These are phyloP conservation scores for Callocephalon fimbriatum DNA, from an alignment of 2,113 vertebrate species.

Conservation along the genomic window DNA sequence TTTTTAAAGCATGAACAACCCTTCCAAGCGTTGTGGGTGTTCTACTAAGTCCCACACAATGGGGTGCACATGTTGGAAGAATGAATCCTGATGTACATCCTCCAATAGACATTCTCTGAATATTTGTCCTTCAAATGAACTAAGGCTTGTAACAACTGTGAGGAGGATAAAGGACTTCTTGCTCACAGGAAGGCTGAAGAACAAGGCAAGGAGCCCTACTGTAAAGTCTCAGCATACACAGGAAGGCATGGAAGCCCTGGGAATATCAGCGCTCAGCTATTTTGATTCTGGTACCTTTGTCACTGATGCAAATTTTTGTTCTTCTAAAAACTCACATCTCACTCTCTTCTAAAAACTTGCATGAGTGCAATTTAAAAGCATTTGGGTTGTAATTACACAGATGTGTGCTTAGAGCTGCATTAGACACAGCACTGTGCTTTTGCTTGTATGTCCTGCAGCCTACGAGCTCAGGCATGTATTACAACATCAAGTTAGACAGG, in stretches of 20 bases:
- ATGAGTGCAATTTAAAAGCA: neutral
- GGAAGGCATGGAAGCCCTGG: neutral
- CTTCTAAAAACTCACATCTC: neutral
- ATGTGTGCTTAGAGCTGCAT: neutral
- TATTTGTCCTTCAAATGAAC: neutral
- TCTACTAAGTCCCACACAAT: neutral
- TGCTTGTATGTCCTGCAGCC: neutral
- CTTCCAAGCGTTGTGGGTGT: neutral
- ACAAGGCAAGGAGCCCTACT: neutral
- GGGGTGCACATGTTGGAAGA: neutral
- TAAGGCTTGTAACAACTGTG: neutral
- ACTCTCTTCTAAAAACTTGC: no score
- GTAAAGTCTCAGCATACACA: neutral
- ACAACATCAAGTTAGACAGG: fast-evolving
- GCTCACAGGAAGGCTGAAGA: neutral
- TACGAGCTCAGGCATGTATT: neutral
- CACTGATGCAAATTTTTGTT: neutral
- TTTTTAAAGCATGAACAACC: neutral
- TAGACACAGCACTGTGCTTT: neutral
- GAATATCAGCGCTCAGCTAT: neutral
- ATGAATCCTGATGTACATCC: neutral
- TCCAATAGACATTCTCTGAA: neutral
- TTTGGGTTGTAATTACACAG: neutral
- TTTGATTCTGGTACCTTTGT: neutral
- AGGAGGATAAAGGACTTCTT: neutral